Evolutionary conservation across 2,113 vertebrate species (phyloP), one percentile per base, ranked within the genome.

Genomic region (Scytalopus superciliaris): DNA sequence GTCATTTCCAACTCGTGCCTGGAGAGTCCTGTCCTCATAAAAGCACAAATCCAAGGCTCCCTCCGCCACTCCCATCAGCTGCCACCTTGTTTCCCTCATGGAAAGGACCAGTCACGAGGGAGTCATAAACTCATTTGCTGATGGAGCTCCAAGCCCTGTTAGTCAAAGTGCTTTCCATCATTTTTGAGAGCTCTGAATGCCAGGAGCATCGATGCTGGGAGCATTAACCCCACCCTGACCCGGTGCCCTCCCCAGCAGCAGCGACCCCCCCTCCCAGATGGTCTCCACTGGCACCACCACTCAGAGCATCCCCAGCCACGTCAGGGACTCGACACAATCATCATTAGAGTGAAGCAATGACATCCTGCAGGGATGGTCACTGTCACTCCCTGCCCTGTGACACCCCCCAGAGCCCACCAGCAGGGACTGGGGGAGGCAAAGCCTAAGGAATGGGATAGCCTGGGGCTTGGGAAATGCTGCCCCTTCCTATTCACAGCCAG

Each of bases 61-160:
- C 84, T 39, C 83, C 62, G 66, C 55, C 85, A 70, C 4, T 73
- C 83, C 62, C 74, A 81, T 80, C 73, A 89, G 76, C 57, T 31
- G 30, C 76, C n/a, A 5, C 28, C 62, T 50, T 68, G 59, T 83
- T 94, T 90, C 52, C 77, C 74, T 91, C 50, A 60, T 39, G 60
- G 72, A 83, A 95, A 59, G 79, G 74, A 45, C 59, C 45, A 66
- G 57, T 18, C 92, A 39, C 1, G 27, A 92, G 67, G 90, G 94
- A 95, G 25, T 76, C 78, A 70, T 42, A 83, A 84, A 50, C 59
- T 87, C 84, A 93, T 80, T 93, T 92, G 45, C 45, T 39, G 56
- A 89, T 80, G 76, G 55, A 87, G 67, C 50, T 47, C 85, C 75
- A 82, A 60, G 56, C 72, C 35, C 59, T 87, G 47, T 93, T 85